Base-by-base conservation (phyloP, 2,888 invertebrate genomes). In the Lottia gigantea region DNA sequence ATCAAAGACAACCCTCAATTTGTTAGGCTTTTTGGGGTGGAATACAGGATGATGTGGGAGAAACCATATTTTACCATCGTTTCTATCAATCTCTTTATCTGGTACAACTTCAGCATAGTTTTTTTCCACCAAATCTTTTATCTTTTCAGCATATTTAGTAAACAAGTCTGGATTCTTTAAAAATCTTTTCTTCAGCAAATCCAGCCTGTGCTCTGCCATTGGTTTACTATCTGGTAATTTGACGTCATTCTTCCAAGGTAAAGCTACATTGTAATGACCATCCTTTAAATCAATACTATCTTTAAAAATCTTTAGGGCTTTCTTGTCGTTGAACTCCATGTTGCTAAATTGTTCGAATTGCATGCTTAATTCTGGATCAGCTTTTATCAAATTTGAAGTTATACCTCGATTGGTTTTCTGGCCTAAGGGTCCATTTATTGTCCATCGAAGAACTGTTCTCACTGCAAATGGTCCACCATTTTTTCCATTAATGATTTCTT, bases 311-410 rank as follows among this genome's bases (percentile, higher is more conserved):
- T 40, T 11, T 4, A 72, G 40, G 3, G 64, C 70, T 23, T 23
- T 65, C 19, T 49, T 62, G 25, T 46, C 55, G 19, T 46, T 25
- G 14, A 46, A 40, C 0, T 74, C 74, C 23, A 72, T 12, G n/a
- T 74, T 64, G 70, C 74, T 72, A 25, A 74, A 67, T 94, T 68
- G 93, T 95, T 85, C 88, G 91, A 93, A 25, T 91, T 96, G 80
- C 95, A 95, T 89, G 94, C 96, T 74, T 92, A 94, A 62, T 95
- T 96, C 11, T 90, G 96, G 68, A 94, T 95, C 8, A 14, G 69
- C n/a, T 0, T 62, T 14, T 1, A 71, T 46, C 45, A 71, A 73
- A 26, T 73, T n/a, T 1, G 65, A 63, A 0, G 23, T 31, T 16
- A 46, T 66, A 3, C 26, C 26, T 31, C 26, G 15, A 2, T 19